Conservation (phyloP, 2,797 vertebrate species). For the Pangasius macronema region DNA sequence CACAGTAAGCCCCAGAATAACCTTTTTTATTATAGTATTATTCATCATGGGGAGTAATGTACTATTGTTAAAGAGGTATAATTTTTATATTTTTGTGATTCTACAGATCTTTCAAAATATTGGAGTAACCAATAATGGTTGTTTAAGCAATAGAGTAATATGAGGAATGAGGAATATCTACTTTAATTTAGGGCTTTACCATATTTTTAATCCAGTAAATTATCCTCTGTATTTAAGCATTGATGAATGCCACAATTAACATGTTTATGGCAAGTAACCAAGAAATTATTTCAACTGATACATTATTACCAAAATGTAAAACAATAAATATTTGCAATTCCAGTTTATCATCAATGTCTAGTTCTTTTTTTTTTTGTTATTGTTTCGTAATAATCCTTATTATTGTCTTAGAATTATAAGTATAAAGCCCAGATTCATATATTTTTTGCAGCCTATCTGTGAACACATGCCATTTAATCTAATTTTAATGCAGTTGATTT, state of each 20-base stretch:
- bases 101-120: background rate
- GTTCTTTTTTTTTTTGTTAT: background rate
- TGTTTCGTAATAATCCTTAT: background rate
- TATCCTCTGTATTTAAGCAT: conserved; percentile 1
- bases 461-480: too few relatives aligned
- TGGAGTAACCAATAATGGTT: background rate
- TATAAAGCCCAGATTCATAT: background rate
- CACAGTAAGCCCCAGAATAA: background rate
- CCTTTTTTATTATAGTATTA: background rate
- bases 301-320: background rate
- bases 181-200: background rate
- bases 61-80: background rate
- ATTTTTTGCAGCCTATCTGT: background rate
- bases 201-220: background rate
- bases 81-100: background rate
- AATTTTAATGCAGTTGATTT: background rate
- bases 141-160: background rate
- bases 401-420: background rate
- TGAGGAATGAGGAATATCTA: background rate
- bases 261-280: background rate
- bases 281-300: background rate
- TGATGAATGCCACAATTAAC: background rate
- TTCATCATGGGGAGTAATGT: background rate
- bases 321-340: background rate
- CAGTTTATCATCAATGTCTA: background rate